Percentiles rank a stretch among this genome's conserved stretches.
phyloP scores from a whole-genome alignment of 2,113 vertebrate species.

The Marcusenius ussheri region DNA sequence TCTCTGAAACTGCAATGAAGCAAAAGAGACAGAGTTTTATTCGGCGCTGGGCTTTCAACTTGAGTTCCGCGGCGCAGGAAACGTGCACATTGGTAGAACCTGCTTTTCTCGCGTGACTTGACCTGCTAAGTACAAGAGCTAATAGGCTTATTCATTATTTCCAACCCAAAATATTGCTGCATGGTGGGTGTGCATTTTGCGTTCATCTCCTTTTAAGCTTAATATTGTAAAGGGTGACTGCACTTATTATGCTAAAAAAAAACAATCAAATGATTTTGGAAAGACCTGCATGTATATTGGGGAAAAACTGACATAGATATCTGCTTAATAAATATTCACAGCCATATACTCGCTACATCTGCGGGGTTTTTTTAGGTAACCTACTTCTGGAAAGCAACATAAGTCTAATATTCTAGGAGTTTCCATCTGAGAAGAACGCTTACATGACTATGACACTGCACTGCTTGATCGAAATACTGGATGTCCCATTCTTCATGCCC shows the following conservation, averaged over 20 bases:
- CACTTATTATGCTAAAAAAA: neutral
- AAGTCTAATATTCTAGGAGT: neutral
- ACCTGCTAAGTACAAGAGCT: neutral
- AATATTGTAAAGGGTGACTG: neutral
- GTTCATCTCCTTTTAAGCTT: neutral
- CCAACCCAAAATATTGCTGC: neutral
- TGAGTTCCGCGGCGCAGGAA: neutral
- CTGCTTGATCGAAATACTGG: neutral
- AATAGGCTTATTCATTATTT: neutral
- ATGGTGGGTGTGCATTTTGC: neutral
- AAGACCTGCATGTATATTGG: neutral
- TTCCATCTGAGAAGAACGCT: no score
- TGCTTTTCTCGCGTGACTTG: neutral
- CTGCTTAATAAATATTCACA: constrained; percentile 1
- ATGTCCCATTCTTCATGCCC: neutral
- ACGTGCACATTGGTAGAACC: neutral
- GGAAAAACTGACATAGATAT: neutral
- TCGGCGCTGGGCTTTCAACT: neutral
- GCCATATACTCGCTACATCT: neutral
- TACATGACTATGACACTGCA: neutral
- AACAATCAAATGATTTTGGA: neutral
- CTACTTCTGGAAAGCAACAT: constrained; percentile 9
- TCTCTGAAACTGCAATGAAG: constrained; percentile 2
- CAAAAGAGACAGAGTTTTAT: neutral
- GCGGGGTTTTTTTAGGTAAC: neutral